Conservation (phyloP, 2,888 invertebrate genomes). For the Drosophila silvestris region DNA sequence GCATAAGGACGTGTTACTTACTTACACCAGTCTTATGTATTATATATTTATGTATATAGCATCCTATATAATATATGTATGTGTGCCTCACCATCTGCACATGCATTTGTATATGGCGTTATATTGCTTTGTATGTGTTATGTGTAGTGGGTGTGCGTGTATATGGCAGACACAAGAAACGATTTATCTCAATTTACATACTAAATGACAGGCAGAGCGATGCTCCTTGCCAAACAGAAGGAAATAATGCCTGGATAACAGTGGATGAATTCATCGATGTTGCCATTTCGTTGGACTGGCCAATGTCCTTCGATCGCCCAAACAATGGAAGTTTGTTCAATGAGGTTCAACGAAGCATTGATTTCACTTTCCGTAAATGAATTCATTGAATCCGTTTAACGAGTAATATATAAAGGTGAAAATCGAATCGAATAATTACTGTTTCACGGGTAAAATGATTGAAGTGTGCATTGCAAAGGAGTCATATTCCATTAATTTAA, state of each 20-base stretch:
- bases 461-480: slow-evolving; percentile 19
- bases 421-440: slow-evolving; percentile 53
- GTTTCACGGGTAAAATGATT: slow-evolving; percentile 46
- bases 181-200: slow-evolving; percentile 81
- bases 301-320: slow-evolving; percentile 34
- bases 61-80: slow-evolving; percentile 36
- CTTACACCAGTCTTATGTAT: slow-evolving; percentile 56
- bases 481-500: slow-evolving; percentile 8
- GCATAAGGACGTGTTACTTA: slow-evolving; percentile 76
- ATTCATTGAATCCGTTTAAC: slow-evolving; percentile 62
- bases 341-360: slow-evolving; percentile 60
- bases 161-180: slow-evolving; percentile 73
- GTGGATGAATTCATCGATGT: slow-evolving; percentile 42
- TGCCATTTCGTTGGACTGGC: slow-evolving; percentile 17
- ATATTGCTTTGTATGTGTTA: slow-evolving; percentile 16
- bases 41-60: slow-evolving; percentile 29
- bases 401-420: slow-evolving; percentile 36
- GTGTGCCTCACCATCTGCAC: slow-evolving; percentile 18
- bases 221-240: slow-evolving; percentile 47
- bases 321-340: slow-evolving; percentile 51
- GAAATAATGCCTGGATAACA: slow-evolving; percentile 24
- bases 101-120: slow-evolving; percentile 26
- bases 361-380: slow-evolving; percentile 70
- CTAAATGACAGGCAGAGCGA: slow-evolving; percentile 77
- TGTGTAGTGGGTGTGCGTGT: slow-evolving; percentile 31